phyloP scores from a whole-genome alignment of 2,797 vertebrate genomes.

The Falco columbarius region DNA sequence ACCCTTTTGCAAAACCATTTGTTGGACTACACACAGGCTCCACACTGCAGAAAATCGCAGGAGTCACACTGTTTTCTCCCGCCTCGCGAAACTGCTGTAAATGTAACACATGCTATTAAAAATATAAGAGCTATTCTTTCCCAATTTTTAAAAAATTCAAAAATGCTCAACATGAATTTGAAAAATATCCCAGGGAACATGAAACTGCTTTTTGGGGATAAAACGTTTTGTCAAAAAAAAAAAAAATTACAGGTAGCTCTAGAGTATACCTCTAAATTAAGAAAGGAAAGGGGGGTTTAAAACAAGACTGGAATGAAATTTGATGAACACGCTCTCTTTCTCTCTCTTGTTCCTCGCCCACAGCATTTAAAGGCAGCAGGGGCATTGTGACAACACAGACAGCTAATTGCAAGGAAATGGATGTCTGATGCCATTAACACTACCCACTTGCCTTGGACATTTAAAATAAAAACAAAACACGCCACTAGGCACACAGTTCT shows the following conservation, averaged over 20 bases:
- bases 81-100: background rate
- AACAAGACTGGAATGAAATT: background rate
- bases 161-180: background rate
- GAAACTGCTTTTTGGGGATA: background rate
- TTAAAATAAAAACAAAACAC: slow-evolving; percentile 62
- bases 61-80: background rate
- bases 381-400: slow-evolving; percentile 46
- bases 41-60: background rate
- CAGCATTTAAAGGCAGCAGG: slow-evolving; percentile 51
- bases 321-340: background rate
- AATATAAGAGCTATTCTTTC: background rate
- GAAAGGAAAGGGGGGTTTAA: background rate
- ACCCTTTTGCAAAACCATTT: background rate
- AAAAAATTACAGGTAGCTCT: background rate
- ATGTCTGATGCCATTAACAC: slow-evolving; percentile 60
- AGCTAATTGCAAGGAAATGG: slow-evolving; percentile 68
- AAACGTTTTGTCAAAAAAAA: background rate
- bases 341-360: background rate
- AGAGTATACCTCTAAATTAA: background rate
- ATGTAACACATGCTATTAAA: background rate
- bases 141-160: background rate
- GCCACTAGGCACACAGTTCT: slow-evolving; percentile 49
- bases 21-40: background rate
- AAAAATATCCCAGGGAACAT: background rate
- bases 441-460: slow-evolving; percentile 48